Conservation (phyloP, 2,113 vertebrate genomes). For the Bagarius yarrelli region DNA sequence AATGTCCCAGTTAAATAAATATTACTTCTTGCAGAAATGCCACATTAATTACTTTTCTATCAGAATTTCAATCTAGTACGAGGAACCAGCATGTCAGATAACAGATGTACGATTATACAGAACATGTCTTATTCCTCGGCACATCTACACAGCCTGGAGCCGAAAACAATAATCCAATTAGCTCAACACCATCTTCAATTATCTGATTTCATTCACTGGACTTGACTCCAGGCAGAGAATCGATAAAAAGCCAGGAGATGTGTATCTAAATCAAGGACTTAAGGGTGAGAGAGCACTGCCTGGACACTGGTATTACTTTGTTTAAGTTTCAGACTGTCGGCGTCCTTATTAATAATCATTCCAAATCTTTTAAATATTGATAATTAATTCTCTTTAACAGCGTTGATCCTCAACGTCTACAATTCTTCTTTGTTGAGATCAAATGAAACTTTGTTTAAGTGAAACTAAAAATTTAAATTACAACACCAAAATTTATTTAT, state of each 20-base stretch:
- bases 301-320: conserved; percentile 8
- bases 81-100: not conserved
- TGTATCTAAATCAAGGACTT: conserved; percentile 63
- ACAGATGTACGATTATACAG: conserved; percentile 24
- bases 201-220: conserved; percentile 75
- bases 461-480: no score
- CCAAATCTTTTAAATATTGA: not conserved
- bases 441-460: no score
- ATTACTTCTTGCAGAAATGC: not conserved
- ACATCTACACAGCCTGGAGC: conserved; percentile 63
- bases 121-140: conserved; percentile 36
- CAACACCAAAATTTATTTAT: no score
- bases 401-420: no score
- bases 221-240: conserved; percentile 72
- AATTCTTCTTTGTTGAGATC: no score
- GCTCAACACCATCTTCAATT: conserved; percentile 76
- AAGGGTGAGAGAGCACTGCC: conserved; percentile 28
- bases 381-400: not conserved
- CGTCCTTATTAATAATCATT: not conserved
- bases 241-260: conserved; percentile 66
- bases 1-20: not conserved
- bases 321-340: conserved; percentile 32
- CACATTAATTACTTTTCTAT: conserved; percentile 5
- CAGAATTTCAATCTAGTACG: not conserved
- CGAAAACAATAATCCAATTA: conserved; percentile 80